Evolutionary conservation across 2,888 invertebrate genomes (phyloP).

Genomic region (Octodonta nipae): DNA sequence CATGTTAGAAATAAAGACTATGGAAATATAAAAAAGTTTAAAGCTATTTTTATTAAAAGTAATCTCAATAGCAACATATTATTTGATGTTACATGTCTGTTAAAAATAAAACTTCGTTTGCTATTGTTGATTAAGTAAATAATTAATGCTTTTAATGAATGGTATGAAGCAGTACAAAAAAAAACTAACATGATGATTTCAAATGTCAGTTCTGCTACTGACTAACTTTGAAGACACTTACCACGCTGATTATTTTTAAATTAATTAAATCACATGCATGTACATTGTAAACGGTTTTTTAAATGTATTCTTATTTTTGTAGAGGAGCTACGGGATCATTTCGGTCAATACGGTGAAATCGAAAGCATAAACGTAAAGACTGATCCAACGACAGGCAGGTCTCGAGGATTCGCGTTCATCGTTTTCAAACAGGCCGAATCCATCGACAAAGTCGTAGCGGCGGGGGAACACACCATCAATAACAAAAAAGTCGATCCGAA

Average conservation of each 20-base stretch:
- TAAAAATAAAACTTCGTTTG: too few relatives aligned
- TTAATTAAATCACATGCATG: not conserved
- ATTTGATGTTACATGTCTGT: too few relatives aligned
- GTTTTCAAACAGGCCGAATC: slow-evolving; percentile 80
- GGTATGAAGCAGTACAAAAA: too few relatives aligned
- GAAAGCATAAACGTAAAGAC: slow-evolving; percentile 94
- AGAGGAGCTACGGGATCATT: slow-evolving; percentile 94
- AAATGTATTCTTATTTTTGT: slow-evolving; percentile 32
- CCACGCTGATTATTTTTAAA: too few relatives aligned
- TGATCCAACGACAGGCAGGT: slow-evolving; percentile 86
- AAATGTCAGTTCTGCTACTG: slow-evolving; percentile 24
- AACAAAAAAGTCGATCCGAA: slow-evolving; percentile 93
- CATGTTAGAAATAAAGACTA: too few relatives aligned
- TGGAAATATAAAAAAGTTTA: too few relatives aligned
- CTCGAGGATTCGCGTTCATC: slow-evolving; percentile 93
- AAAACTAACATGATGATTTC: slow-evolving; percentile 19
- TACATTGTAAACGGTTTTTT: too few relatives aligned
- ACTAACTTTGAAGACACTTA: slow-evolving; percentile 18
- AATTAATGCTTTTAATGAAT: too few relatives aligned
- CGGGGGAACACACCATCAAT: slow-evolving; percentile 82
- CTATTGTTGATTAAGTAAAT: too few relatives aligned
- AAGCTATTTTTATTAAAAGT: too few relatives aligned
- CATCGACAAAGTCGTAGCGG: slow-evolving; percentile 81
- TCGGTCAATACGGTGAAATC: slow-evolving; percentile 85
- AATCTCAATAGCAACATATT: too few relatives aligned